phyloP scores from a whole-genome alignment of 2,113 vertebrate species.

The Hystrix cristata region DNA sequence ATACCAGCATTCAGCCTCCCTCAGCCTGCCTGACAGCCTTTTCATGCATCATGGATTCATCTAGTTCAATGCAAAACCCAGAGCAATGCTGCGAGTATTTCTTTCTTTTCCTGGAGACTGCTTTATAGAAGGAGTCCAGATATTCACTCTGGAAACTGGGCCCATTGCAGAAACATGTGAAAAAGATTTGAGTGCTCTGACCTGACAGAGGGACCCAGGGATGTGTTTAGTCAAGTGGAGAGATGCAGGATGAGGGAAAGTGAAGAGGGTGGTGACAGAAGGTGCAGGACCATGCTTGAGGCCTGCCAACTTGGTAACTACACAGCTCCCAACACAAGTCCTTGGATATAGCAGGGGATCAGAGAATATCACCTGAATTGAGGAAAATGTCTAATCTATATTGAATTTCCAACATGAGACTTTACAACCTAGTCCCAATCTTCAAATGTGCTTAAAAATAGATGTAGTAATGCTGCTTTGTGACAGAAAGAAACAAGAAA shows the following conservation, averaged over 20 bases:
- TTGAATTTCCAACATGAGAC: not conserved
- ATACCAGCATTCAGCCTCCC: conserved; percentile 73
- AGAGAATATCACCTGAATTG: not conserved
- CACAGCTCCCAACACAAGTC: not conserved
- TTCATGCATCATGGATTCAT: conserved; percentile 81
- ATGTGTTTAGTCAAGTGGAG: conserved; percentile 5
- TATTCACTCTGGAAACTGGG: conserved; percentile 80
- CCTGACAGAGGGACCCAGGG: conserved; percentile 55
- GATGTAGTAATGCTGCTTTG: not conserved
- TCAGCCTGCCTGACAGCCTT: conserved; percentile 76
- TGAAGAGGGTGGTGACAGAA: not conserved
- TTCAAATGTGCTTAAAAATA: not conserved
- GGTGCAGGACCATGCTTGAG: not conserved
- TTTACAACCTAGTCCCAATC: not conserved
- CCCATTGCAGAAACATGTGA: conserved; percentile 70
- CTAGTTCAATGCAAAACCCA: conserved; percentile 79
- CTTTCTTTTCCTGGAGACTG: conserved; percentile 63
- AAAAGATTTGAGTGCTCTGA: conserved; percentile 62
- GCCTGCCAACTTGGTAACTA: not conserved
- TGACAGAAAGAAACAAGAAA: not conserved
- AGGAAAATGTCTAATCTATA: not conserved
- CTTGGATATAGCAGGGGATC: not conserved
- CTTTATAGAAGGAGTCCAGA: conserved; percentile 75
- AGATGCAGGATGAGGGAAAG: not conserved
- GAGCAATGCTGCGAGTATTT: conserved; percentile 69